Base-by-base conservation (phyloP, 1,140 invertebrate genomes). In the Magallana ariakensis region DNA sequence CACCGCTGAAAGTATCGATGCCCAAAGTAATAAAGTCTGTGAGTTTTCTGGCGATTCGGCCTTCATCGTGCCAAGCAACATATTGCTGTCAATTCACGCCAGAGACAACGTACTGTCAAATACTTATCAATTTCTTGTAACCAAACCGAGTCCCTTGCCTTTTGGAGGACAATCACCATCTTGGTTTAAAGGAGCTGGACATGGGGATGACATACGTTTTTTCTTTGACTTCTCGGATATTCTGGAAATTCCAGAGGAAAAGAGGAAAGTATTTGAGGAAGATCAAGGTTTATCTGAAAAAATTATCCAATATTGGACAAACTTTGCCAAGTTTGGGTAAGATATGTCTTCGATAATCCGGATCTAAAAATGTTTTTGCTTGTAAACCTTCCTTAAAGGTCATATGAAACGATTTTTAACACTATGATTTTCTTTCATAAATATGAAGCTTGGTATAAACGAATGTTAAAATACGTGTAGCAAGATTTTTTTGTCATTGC, bases 1-100 rank as follows among this genome's bases (percentile, higher is more conserved):
- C 10, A 33, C 26, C 6, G 62, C 57, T 33, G 83, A 56, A 6
- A 56, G 46, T 19, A 19, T 84, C 1, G 57, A 57, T 75, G 88
- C 87, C 9, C 90, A 91, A 33, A 88, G 82, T 55, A 58, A 85
- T 8, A 53, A 81, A 60, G 84, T 90, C 15, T 88, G 89, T 1
- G 13, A 90, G 22, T 26, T 90, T 53, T 87, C 84, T 58, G 90
- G 88, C 0, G 90, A 91, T 62, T 87, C 87, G 80, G 84, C 87
- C 60, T 91, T 90, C n/a, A 83, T 86, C 1, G 86, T 86, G 6
- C 85, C 89, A 16, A 80, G 88, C 2, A 84, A 89, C 22, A 62
- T 84, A n/a, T 86, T 87, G 5, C 55, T 88, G 9, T 53, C 81
- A 4, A 80, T 81, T 10, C 90, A 91, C 85, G 55, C 86, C 57